These are phyloP conservation scores for Athalia circularis DNA, from an alignment of 2,888 invertebrate genomes.

Conservation along the genomic window DNA sequence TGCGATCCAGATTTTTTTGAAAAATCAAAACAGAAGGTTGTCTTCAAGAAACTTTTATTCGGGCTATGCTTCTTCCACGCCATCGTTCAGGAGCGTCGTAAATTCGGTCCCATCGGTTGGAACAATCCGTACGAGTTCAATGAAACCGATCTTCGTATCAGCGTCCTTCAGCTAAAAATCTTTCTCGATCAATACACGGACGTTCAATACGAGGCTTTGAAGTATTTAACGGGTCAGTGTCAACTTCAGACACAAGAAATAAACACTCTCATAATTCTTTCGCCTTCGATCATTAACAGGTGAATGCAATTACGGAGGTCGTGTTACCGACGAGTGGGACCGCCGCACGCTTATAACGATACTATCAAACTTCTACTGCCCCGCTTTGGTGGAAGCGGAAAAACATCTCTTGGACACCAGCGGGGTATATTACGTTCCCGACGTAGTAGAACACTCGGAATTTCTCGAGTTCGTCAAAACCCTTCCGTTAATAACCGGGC, in stretches of 20 bases:
- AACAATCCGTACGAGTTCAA: slow-evolving; percentile 97
- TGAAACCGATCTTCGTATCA: slow-evolving; percentile 94
- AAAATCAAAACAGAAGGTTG: slow-evolving; percentile 83
- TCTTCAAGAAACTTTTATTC: slow-evolving; percentile 90
- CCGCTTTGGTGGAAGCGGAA: slow-evolving; percentile 79
- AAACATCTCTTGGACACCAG: slow-evolving; percentile 64
- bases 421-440: slow-evolving; percentile 85
- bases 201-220: slow-evolving; percentile 89
- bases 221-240: slow-evolving; percentile 84
- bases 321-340: slow-evolving; percentile 98
- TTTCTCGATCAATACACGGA: slow-evolving; percentile 90
- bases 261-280: neutral
- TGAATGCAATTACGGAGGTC: slow-evolving; percentile 97
- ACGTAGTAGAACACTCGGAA: slow-evolving; percentile 82
- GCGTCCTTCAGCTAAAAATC: slow-evolving; percentile 92
- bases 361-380: slow-evolving; percentile 87
- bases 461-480: slow-evolving; percentile 82
- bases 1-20: slow-evolving; percentile 93
- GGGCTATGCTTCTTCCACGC: slow-evolving; percentile 96
- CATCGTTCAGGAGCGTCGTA: slow-evolving; percentile 90
- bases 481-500: slow-evolving; percentile 87
- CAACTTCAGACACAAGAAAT: neutral
- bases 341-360: slow-evolving; percentile 91
- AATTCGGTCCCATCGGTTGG: slow-evolving; percentile 96
- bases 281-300: slow-evolving; percentile 74